Conservation (phyloP, 2,113 vertebrate species). For the Oenanthe melanoleuca region DNA sequence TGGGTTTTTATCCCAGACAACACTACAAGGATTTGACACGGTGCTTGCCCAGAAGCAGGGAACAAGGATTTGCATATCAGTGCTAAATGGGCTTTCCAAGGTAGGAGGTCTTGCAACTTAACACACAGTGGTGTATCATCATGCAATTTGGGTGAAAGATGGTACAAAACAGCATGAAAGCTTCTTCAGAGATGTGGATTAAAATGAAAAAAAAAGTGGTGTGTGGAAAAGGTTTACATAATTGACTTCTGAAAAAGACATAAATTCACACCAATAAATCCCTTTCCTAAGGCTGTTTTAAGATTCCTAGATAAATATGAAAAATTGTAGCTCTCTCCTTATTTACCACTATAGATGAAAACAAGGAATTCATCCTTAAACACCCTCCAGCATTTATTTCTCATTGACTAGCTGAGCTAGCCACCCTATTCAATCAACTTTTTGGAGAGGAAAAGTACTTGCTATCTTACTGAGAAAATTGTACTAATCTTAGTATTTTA, state of each 20-base stretch:
- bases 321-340: neutral
- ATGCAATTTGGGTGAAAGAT: neutral
- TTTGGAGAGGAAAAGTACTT: neutral
- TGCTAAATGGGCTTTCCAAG: slow-evolving; percentile 7
- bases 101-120: neutral
- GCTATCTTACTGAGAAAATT: neutral
- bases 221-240: neutral
- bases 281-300: neutral
- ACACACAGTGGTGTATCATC: neutral
- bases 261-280: neutral
- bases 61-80: neutral
- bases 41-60: neutral
- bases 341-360: neutral
- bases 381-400: neutral
- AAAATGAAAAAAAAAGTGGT: neutral
- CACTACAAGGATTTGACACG: neutral
- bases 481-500: neutral
- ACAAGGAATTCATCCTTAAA: neutral
- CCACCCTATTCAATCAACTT: neutral
- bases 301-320: neutral
- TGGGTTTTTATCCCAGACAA: neutral
- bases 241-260: neutral
- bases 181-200: neutral
- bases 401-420: neutral
- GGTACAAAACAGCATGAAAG: neutral